Evolutionary conservation across 2,113 vertebrate species (phyloP), one percentile per base, ranked within the genome.

Genomic region (Caranx ignobilis): DNA sequence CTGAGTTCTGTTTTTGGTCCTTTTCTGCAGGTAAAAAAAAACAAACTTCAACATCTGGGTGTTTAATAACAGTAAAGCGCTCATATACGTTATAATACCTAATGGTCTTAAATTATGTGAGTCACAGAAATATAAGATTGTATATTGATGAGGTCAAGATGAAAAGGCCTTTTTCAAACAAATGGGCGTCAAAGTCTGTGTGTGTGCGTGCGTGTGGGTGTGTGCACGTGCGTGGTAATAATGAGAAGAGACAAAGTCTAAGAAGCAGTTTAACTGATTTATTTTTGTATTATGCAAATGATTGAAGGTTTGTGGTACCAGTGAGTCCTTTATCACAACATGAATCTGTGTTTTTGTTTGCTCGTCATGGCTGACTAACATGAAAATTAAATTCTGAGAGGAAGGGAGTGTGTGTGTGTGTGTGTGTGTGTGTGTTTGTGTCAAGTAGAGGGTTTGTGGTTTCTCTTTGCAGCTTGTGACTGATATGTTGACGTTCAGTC

Each of bases 281-380:
- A 69, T 81, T 87, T 80, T 26, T 32, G 52, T 59, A 4, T 12
- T 18, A 74, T 73, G 71, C 67, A 87, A 81, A 83, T 76, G 48
- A 21, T 8, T 5, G 57, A 43, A 75, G 72, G 7, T 61, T 32
- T 63, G 12, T 41, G 41, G 37, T 21, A 43, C 19, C 12, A 15
- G 3, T 31, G 15, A 41, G 3, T 19, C 5, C 37, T 60, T 71
- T 81, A 85, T 85, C 87, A 79, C 67, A 71, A 52, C 35, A 75
- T 77, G 78, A 92, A 88, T 91, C 84, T 87, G 63, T 81, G 87
- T 81, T 74, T 87, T 73, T 78, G 69, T 74, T 86, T 77, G 74
- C 75, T 21, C 63, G 64, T 78, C 71, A 84, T 64, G 81, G 16
- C 72, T 79, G 83, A 85, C 54, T 60, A 9, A 90, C 66, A 71